Base-by-base conservation (phyloP, 2,113 vertebrate genomes). In the Nannospalax galili region DNA sequence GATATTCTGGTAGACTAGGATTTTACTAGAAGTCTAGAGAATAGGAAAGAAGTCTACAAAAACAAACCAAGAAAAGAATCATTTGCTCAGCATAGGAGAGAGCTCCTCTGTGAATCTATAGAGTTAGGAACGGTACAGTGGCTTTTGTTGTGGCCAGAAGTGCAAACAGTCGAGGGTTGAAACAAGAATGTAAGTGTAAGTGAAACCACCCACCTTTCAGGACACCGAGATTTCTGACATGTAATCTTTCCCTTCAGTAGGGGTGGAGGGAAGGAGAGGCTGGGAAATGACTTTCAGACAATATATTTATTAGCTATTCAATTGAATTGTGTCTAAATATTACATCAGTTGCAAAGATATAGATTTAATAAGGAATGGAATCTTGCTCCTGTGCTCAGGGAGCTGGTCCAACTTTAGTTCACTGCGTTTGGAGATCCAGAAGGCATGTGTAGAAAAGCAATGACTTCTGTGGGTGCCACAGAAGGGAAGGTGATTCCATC, bases 1-100 rank as follows among this genome's bases (percentile, higher is more conserved):
- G 42, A 62, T 84, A 69, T 91, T 89, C 45, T 92, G 37, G n/a
- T 12, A 80, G 95, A 84, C 60, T 80, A 77, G 87, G 81, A 58
- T 42, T 80, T 92, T 91, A 58, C 70, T 88, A 64, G 85, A 74
- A 92, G 64, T 42, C 10, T 22, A 30, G 19, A 79, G 45, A 80
- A 24, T 62, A 58, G 26, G 69, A 89, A 92, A 10, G 48, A 70
- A 73, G 7, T 45, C 26, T 86, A 73, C 17, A n/a, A 70, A 86
- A 67, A 60, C 24, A 60, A 84, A 78, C 24, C 30, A 75, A 90
- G 14, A 45, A 64, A 67, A 88, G 6, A n/a, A n/a, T 30, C 28
- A 65, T 30, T 40, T 73, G 30, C n/a, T 90, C 37, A 65, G 37
- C 26, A 45, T 5, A 62, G n/a, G 48, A 92, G 73, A 40, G 64